Evolutionary conservation across 1,140 invertebrate genomes (phyloP), one percentile per base, ranked within the genome.

Genomic region (Nylanderia fulva): DNA sequence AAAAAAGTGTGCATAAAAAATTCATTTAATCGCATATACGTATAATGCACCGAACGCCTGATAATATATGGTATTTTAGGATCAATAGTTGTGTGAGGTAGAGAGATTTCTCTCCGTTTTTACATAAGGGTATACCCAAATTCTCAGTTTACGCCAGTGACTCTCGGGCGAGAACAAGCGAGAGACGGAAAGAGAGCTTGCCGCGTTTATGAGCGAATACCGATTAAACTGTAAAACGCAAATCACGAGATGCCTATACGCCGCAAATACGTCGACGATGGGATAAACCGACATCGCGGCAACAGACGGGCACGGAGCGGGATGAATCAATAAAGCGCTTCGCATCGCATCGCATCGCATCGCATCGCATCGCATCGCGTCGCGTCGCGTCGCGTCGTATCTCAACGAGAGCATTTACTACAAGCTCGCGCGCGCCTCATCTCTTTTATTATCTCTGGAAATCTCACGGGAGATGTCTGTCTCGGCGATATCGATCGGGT

Each of bases 221-320:
- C 86, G 87, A 88, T 85, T 85, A 88, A 88, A 80, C 86, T 33
- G 83, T 87, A 75, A 88, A 88, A 88, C 86, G 83, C 86, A 85
- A 85, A 87, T 88, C 86, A 79, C 80, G 87, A 88, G 87, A 88
- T 87, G 66, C 36, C 72, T 84, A n/a, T n/a, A 63, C 71, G 66
- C 74, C 86, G 86, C 86, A 80, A 85, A 88, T 85, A 85, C 83
- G 86, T 82, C 76, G 87, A 76, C 86, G 87, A 80, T 48, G 87
- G 84, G 86, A 87, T 88, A 88, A 88, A 76, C 87, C 86, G 83
- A 74, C 87, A 60, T 88, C 83, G 83, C 69, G 86, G 83, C 76
- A 79, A 69, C 76, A 58, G 64, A 69, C 76, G 76, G 63, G 63
- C n/a, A 58, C 36, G 84, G 64, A 69, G 58, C 77, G 88, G 85